A percentile compares a stretch with the other conserved stretches of the same genome.
Conservation (phyloP, 2,888 invertebrate genomes). For the Coleophora deauratella region DNA sequence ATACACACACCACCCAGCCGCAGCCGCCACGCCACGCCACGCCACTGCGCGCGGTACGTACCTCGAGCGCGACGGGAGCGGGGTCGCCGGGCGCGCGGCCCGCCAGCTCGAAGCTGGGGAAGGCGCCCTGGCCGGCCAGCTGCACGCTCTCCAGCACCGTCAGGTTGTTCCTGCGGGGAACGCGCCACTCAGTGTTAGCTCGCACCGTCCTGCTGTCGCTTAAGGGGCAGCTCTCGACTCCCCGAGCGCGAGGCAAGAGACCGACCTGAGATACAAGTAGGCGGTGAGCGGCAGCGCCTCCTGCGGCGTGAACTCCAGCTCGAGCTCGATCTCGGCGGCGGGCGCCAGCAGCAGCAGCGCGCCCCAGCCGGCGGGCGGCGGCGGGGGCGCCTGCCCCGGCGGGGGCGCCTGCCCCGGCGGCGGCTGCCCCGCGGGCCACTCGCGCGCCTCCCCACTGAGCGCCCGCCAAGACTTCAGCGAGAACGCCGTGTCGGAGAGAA, state of each 20-base stretch:
- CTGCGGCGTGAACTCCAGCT: constrained; percentile 60
- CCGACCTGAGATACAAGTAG: constrained; percentile 62
- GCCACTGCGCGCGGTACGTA: constrained; percentile 69
- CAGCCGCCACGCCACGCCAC: constrained; percentile 49
- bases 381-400: constrained; percentile 8
- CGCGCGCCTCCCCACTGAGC: constrained; percentile 19
- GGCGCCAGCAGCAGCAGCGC: constrained; percentile 68
- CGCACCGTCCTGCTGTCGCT: too few relatives aligned
- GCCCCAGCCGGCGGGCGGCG: constrained; percentile 14
- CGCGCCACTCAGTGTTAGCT: too few relatives aligned
- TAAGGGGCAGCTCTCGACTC: too few relatives aligned
- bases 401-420: constrained; percentile 4
- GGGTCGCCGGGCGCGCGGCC: constrained; percentile 87
- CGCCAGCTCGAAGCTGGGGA: constrained; percentile 90
- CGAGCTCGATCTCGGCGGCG: constrained; percentile 62
- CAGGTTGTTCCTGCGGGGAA: constrained; percentile 86
- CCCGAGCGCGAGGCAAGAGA: too few relatives aligned
- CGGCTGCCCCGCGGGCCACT: constrained; percentile 13
- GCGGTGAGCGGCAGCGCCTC: constrained; percentile 56
- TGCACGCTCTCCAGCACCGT: constrained; percentile 91
- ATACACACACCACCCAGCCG: constrained; percentile 1
- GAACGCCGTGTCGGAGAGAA: constrained; percentile 28
- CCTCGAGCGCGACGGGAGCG: constrained; percentile 86
- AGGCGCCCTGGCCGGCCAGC: constrained; percentile 87
- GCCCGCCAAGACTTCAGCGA: constrained; percentile 34